phyloP scores from a whole-genome alignment of 2,113 vertebrate species.

The Pachycephala philippinensis region DNA sequence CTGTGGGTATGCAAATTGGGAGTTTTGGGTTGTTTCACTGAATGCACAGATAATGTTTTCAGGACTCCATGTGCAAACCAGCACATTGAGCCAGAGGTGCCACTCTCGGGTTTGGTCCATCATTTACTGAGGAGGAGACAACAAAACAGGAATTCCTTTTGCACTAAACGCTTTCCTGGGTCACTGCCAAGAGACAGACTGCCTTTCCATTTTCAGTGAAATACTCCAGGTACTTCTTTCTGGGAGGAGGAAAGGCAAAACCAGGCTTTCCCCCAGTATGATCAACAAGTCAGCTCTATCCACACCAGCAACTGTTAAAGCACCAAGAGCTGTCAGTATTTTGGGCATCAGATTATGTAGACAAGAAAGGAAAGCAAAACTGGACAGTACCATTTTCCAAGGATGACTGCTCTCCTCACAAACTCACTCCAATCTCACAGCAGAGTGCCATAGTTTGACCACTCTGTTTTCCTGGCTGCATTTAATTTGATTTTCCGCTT shows the following conservation, averaged over 20 bases:
- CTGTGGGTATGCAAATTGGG: too few relatives aligned
- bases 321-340: not conserved
- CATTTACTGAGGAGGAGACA: not conserved
- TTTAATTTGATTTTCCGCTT: constrained; percentile 33
- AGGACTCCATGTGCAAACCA: not conserved
- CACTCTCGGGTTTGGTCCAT: rapidly evolving
- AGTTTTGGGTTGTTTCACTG: not conserved
- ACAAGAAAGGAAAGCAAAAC: not conserved
- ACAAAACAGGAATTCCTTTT: not conserved
- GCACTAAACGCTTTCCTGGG: not conserved
- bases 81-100: not conserved
- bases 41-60: not conserved
- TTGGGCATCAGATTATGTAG: not conserved
- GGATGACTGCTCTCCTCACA: not conserved
- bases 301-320: not conserved
- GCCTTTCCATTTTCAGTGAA: not conserved
- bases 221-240: not conserved
- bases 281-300: not conserved
- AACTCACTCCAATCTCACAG: not conserved
- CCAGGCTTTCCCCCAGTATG: not conserved
- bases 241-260: not conserved
- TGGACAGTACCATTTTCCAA: not conserved
- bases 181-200: not conserved
- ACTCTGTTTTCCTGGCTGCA: not conserved
- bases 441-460: not conserved